Percentiles rank a stretch among this genome's conserved stretches.
These are phyloP conservation scores for Oreortyx pictus DNA, from an alignment of 2,797 vertebrate species.

Conservation along the genomic window DNA sequence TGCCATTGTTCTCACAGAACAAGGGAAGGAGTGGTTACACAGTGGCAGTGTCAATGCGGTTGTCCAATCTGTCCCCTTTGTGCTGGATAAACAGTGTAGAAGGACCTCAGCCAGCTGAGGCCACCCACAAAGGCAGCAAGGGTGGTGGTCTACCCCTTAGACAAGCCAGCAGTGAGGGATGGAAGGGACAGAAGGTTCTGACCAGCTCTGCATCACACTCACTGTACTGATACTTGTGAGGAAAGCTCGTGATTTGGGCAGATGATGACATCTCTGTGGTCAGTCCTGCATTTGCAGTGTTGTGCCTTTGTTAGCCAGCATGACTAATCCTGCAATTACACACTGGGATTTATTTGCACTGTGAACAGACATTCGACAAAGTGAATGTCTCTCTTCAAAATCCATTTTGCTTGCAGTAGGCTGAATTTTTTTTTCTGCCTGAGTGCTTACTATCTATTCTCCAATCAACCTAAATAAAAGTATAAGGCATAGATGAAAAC, in stretches of 20 bases:
- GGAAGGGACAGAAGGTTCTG: fast-evolving
- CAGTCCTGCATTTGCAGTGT: fast-evolving
- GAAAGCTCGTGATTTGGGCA: not conserved
- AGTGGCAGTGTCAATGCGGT: not conserved
- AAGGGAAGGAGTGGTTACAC: not conserved
- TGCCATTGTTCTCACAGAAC: not conserved
- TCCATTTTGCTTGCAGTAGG: not conserved
- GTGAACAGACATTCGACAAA: not conserved
- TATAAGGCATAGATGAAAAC: not conserved
- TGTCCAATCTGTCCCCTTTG: not conserved
- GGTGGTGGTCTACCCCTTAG: not conserved
- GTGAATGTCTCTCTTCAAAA: not conserved
- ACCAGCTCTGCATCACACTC: fast-evolving
- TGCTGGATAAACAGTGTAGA: not conserved
- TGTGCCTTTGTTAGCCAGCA: not conserved
- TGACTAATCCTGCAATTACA: conserved; percentile 1
- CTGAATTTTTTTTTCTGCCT: not conserved
- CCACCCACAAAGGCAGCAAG: not conserved
- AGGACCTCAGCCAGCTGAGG: not conserved
- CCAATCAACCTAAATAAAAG: not conserved
- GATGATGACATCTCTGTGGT: not conserved
- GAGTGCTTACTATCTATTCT: not conserved
- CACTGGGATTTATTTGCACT: fast-evolving
- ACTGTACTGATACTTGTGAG: not conserved
- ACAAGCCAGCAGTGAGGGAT: fast-evolving